Conservation (phyloP, 2,888 invertebrate species). For the Cephus nigrinus region DNA sequence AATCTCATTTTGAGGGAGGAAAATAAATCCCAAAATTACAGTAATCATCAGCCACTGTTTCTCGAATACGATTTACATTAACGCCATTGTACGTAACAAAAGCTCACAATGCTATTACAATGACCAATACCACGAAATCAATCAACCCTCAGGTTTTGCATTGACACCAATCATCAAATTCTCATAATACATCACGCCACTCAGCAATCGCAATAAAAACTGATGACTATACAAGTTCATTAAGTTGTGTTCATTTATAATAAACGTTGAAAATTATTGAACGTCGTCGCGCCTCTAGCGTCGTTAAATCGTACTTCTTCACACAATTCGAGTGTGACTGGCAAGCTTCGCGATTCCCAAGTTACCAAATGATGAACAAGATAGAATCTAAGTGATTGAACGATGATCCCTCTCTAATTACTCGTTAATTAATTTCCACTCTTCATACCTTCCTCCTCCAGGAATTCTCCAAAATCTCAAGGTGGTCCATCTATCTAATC, state of each 20-base stretch:
- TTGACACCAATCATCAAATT: not conserved
- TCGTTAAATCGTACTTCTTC: not conserved
- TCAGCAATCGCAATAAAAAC: not conserved
- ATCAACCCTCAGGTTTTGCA: not conserved
- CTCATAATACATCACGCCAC: not conserved
- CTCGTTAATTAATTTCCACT: not conserved
- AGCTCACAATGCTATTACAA: not conserved
- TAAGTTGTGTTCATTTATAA: not conserved
- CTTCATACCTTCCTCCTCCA: not conserved
- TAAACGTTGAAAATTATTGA: not conserved
- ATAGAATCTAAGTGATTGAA: not conserved
- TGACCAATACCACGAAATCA: not conserved
- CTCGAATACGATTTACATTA: not conserved
- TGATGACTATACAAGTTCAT: not conserved
- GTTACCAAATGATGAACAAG: not conserved
- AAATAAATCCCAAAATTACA: not conserved
- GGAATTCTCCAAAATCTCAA: not conserved
- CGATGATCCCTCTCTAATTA: not conserved
- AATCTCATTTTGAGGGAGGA: not conserved
- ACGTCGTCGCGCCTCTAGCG: not conserved
- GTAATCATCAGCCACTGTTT: not conserved
- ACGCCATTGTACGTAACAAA: not conserved
- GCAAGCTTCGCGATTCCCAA: not conserved
- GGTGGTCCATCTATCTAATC: conserved; percentile 69
- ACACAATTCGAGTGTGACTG: not conserved